Evolutionary conservation across 2,113 vertebrate species (phyloP), one percentile per base, ranked within the genome.

Genomic region (Pachyramphus minor): DNA sequence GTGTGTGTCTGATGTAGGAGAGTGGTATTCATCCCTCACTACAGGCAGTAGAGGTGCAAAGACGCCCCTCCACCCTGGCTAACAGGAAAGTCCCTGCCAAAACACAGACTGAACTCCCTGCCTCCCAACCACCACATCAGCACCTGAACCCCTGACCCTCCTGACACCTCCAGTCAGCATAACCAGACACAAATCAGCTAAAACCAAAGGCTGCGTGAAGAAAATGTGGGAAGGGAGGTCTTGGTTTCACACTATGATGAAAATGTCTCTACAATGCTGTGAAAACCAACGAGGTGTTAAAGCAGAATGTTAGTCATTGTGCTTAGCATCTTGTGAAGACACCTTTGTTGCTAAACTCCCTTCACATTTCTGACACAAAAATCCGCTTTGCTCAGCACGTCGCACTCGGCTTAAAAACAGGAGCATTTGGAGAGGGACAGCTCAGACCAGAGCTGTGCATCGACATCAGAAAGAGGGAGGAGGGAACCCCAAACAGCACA

Each of bases 221-320:
- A n/a, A 80, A 86, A 56, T 3, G 23, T 3, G 12, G 19, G 19
- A 11, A 80, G 24, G 18, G 31, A 80, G 60, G 71, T 23, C 52
- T 15, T 64, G 53, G 14, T 28, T 90, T 93, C 83, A 92, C 68
- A 55, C 67, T 50, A 50, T 0, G 0, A 88, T 59, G 89, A 47
- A 77, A 88, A 90, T 18, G 59, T 12, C 90, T 89, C 71, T 14
- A 59, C 2, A 2, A 14, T 20, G 59, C 77, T 50, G 67, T 80
- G 75, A 81, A 93, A 94, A 86, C 5, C n/a, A 6, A 41, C 0
- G 17, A 86, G 72, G 87, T 63, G 87, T 88, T 86, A 93, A 88
- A 91, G 84, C 33, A 91, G 52, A 87, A 37, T 2, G 21, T 93
- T 95, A 91, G 89, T 95, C 96, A 95, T 7, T 74, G 72, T 58